A percentile compares a stretch with the other conserved stretches of the same genome.
Conservation (phyloP, 2,888 invertebrate genomes). For the Drosophila yooni region DNA sequence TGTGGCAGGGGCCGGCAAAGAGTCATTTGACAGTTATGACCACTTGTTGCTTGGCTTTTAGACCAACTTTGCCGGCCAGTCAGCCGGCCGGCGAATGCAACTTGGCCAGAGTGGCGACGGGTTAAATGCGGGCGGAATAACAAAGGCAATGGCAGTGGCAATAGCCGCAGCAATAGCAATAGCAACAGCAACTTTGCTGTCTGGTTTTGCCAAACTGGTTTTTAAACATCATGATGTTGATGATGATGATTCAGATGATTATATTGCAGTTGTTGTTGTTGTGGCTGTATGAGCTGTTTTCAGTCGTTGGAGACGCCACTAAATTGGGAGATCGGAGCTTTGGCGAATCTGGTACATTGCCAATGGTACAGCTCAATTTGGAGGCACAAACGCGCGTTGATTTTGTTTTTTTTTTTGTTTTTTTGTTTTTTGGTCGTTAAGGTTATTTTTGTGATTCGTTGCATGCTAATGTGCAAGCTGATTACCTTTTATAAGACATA, state of each 20-base stretch:
- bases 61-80: constrained; percentile 62
- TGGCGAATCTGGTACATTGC: constrained; percentile 47
- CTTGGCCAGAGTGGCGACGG: constrained; percentile 6
- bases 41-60: constrained; percentile 70
- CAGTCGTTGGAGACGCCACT: constrained; percentile 27
- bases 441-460: constrained; percentile 21
- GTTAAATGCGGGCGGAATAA: constrained; percentile 27
- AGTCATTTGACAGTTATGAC: constrained; percentile 79
- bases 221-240: constrained; percentile 18
- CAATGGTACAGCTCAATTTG: constrained; percentile 57
- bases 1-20: constrained; percentile 11
- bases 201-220: constrained; percentile 67
- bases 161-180: constrained; percentile 9
- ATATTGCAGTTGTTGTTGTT: constrained; percentile 25
- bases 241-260: constrained; percentile 26
- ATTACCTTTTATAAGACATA: constrained; percentile 77
- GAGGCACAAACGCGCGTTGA: constrained; percentile 21
- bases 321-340: constrained; percentile 51
- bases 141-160: constrained; percentile 41
- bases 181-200: constrained; percentile 29
- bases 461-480: constrained; percentile 60
- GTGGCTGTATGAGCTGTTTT: constrained; percentile 33
- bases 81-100: constrained; percentile 35
- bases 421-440: constrained; percentile 11
- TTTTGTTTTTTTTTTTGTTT: constrained; percentile 3